Evolutionary conservation across 2,113 vertebrate species (phyloP).

Genomic region (Gorsachius goisagi): DNA sequence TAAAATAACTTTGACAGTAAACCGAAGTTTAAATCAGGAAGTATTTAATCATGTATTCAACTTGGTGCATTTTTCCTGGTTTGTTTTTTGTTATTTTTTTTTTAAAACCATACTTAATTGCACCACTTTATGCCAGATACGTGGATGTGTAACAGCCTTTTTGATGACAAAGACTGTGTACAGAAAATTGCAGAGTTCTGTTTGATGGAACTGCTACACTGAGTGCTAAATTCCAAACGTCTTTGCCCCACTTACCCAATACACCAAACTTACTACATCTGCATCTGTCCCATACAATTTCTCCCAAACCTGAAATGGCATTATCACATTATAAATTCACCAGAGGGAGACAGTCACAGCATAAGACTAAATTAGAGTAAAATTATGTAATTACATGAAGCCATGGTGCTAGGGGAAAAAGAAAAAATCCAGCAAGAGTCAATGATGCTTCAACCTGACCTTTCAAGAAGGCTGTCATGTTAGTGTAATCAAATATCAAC

Average conservation of each 20-base stretch:
- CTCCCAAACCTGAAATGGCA: not conserved
- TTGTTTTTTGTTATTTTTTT: not conserved
- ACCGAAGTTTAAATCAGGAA: not conserved
- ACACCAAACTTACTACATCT: not conserved
- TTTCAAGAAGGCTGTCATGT: not conserved
- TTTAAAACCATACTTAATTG: not conserved
- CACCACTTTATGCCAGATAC: not conserved
- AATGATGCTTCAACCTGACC: not conserved
- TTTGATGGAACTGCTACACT: not conserved
- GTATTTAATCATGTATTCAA: not conserved
- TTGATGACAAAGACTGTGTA: not conserved
- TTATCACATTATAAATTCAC: not conserved
- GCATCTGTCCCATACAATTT: not conserved
- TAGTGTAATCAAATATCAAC: not conserved
- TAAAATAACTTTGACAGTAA: slow-evolving; percentile 26
- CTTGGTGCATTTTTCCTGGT: not conserved
- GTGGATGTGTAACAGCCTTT: not conserved
- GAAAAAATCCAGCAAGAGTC: not conserved
- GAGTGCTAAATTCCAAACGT: not conserved
- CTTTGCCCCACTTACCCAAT: not conserved
- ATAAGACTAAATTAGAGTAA: not conserved
- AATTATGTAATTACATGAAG: not conserved
- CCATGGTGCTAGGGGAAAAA: rapidly evolving
- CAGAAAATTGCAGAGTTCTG: not conserved
- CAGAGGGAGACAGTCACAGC: not conserved